Evolutionary conservation across 1,140 invertebrate genomes (phyloP).

Genomic region (Penaeus japonicus): DNA sequence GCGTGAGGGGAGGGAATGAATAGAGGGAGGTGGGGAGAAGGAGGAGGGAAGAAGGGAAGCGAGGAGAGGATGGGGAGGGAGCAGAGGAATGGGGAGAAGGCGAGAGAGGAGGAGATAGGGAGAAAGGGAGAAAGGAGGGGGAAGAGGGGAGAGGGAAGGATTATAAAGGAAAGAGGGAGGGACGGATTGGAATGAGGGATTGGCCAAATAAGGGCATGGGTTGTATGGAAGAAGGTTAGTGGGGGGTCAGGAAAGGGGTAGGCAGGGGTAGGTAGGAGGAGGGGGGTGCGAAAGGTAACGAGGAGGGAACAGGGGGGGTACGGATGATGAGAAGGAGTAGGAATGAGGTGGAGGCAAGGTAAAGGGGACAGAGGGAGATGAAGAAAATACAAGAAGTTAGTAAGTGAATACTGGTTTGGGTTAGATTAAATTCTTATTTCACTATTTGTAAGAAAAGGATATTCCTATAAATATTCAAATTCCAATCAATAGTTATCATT

Average conservation of each 20-base stretch:
- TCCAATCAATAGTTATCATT: too few species aligned
- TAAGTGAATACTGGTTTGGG: too few species aligned
- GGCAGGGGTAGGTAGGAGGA: too few species aligned
- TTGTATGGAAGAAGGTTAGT: too few species aligned
- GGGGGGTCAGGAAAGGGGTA: too few species aligned
- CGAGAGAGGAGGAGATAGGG: neutral
- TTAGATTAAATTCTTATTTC: too few species aligned
- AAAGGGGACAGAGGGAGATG: neutral
- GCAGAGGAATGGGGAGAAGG: neutral
- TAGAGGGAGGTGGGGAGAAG: neutral
- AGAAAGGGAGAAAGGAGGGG: neutral
- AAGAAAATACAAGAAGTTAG: neutral
- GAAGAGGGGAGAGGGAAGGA: too few species aligned
- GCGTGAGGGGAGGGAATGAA: neutral
- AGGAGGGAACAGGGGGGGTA: neutral
- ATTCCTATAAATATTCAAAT: too few species aligned
- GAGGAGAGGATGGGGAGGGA: neutral
- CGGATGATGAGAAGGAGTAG: neutral
- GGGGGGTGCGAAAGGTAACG: neutral
- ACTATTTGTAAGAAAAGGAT: too few species aligned
- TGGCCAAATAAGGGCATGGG: too few species aligned
- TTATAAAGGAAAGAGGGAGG: too few species aligned
- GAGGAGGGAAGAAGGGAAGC: neutral
- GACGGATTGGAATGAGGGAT: too few species aligned
- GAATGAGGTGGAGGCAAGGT: neutral